Conservation (phyloP, 1,140 invertebrate genomes). For the Aphaenogaster rudis region DNA sequence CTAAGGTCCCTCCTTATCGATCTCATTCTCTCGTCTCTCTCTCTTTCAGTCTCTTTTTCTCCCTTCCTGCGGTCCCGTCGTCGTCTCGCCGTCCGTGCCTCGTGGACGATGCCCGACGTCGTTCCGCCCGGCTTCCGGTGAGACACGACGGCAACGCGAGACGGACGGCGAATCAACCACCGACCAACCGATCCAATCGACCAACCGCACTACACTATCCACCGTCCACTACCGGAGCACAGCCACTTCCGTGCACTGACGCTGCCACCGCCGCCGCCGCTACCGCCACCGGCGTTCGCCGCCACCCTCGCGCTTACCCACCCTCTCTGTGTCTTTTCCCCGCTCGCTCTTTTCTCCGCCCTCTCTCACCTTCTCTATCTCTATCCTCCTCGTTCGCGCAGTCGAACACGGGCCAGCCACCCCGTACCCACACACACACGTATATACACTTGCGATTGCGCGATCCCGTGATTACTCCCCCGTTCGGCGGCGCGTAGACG, state of each 20-base stretch:
- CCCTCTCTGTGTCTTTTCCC: conserved; percentile 50
- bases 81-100: conserved; percentile 6
- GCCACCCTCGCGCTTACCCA: conserved; percentile 66
- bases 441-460: conserved; percentile 39
- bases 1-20: conserved; percentile 58
- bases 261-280: conserved; percentile 45
- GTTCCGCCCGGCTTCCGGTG: neutral
- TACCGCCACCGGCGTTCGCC: conserved; percentile 53
- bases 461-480: conserved; percentile 19
- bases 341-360: conserved; percentile 19
- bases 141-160: conserved; percentile 50
- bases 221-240: conserved; percentile 72
- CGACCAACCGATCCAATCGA: conserved; percentile 66
- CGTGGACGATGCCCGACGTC: conserved; percentile 4
- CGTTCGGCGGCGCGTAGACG: conserved; percentile 21
- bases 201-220: conserved; percentile 71
- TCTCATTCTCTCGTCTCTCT: conserved; percentile 51
- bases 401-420: conserved; percentile 45
- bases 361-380: conserved; percentile 14
- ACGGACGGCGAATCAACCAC: conserved; percentile 52
- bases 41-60: conserved; percentile 41
- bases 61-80: neutral
- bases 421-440: neutral
- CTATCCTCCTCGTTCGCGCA: conserved; percentile 32
- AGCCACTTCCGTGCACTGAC: conserved; percentile 69